Conservation (phyloP, 2,113 vertebrate species). For the Poicephalus gulielmi region DNA sequence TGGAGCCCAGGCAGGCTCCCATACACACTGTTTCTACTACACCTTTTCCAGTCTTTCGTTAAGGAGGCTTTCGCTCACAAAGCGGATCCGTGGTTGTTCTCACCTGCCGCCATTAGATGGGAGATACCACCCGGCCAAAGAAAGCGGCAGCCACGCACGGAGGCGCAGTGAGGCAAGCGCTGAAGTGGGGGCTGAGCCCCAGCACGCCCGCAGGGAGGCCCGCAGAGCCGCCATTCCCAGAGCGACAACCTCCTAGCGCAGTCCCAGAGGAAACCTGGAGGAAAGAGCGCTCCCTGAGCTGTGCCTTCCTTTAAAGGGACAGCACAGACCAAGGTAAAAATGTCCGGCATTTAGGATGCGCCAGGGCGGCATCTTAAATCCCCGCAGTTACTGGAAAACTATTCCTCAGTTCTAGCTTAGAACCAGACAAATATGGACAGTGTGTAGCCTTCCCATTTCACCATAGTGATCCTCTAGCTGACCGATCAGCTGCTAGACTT, state of each 20-base stretch:
- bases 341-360: background rate
- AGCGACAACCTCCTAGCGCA: background rate
- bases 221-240: background rate
- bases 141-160: background rate
- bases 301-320: background rate
- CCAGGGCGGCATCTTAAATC: background rate
- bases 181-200: background rate
- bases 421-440: background rate
- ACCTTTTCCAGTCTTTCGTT: fast-evolving
- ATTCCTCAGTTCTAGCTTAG: background rate
- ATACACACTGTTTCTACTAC: too few relatives aligned
- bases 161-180: too few relatives aligned
- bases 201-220: fast-evolving
- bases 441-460: background rate
- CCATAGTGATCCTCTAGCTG: background rate
- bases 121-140: too few relatives aligned
- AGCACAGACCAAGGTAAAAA: background rate
- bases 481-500: background rate
- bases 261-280: background rate
- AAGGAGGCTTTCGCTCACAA: background rate
- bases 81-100: fast-evolving
- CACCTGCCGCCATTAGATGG: background rate
- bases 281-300: background rate
- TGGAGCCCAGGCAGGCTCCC: background rate
- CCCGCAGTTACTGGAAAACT: background rate